Base-by-base conservation (phyloP, 2,888 invertebrate genomes). In the Thymelicus acteon region DNA sequence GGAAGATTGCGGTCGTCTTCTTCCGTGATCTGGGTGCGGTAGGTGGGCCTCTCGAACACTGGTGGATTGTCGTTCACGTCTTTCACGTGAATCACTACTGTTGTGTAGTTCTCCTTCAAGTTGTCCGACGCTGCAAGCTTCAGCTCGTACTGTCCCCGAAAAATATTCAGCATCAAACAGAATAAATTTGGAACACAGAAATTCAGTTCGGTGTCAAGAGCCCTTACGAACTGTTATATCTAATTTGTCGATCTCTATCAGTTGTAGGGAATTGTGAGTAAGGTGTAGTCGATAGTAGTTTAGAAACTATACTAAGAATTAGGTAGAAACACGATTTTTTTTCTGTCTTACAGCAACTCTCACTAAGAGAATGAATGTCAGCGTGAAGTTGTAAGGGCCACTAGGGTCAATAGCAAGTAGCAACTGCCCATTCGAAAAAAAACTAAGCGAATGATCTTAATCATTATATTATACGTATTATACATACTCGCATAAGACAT, bases 51-150 rank as follows among this genome's bases (percentile, higher is more conserved):
- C 92, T 98, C 98, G 93, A 99, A 99, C 79, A 98, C 98, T 3
- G 99, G 99, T 60, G 98, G 98, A 95, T 99, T 99, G 95, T 99
- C 99, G 93, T 99, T 99, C 78, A 99, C 98, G 90, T 99, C 99
- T 94, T 98, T 98, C 82, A 99, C 98, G 92, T 98, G 98, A 85
- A 99, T 98, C 85, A 98, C 98, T 78, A 99, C 98, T 54, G 98
- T 98, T 58, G 98, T 98, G 94, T 97, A 98, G 95, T 98, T 98
- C 93, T 99, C 98, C 95, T 98, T 98, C 87, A 98, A 95, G 95
- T 99, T 99, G 95, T 98, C 98, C 75, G 99, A 98, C 68, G 98
- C 98, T 73, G 98, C 98, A 92, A 98, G 95, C 88, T 98, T 97
- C 89, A 98, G 95, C 94, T 98, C 98, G 94, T 98, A 98, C 97